A percentile compares a stretch with the other conserved stretches of the same genome.
Evolutionary conservation across 2,888 invertebrate species (phyloP).

Genomic region (Acrobasis consociella): DNA sequence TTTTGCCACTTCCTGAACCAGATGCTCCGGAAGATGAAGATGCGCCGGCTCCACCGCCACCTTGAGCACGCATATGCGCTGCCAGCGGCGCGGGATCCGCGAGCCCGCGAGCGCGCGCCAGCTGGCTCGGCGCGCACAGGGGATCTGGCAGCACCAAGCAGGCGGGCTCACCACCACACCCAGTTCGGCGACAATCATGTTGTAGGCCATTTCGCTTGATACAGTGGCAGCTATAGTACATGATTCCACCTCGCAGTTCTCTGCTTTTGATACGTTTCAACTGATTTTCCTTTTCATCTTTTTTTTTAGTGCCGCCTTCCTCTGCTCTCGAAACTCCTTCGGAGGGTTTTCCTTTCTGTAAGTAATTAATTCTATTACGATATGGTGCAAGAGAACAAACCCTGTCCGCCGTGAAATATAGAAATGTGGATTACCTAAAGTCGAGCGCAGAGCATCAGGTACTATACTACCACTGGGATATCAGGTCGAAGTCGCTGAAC

Average conservation of each 20-base stretch:
- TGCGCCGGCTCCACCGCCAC: slow-evolving; percentile 44
- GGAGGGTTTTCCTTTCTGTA: slow-evolving; percentile 59
- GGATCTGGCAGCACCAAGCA: slow-evolving; percentile 81
- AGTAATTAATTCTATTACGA: slow-evolving; percentile 29
- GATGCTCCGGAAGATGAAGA: slow-evolving; percentile 40
- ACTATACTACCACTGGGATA: slow-evolving; percentile 74
- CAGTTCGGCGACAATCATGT: slow-evolving; percentile 81
- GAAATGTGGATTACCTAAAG: slow-evolving; percentile 57
- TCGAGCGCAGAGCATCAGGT: slow-evolving; percentile 42
- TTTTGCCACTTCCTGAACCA: slow-evolving; percentile 54
- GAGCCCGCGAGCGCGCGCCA: slow-evolving; percentile 71
- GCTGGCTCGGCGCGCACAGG: slow-evolving; percentile 78
- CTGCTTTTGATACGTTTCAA: slow-evolving; percentile 76
- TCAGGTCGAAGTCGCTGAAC: slow-evolving; percentile 75
- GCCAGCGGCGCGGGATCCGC: slow-evolving; percentile 65
- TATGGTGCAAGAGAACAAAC: slow-evolving; percentile 24
- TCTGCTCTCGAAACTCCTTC: slow-evolving; percentile 51
- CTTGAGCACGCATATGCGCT: slow-evolving; percentile 52
- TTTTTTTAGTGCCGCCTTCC: slow-evolving; percentile 67
- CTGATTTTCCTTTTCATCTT: slow-evolving; percentile 69
- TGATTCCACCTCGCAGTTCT: slow-evolving; percentile 79
- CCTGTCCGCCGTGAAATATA: slow-evolving; percentile 63
- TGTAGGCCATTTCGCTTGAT: slow-evolving; percentile 84
- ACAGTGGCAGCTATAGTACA: slow-evolving; percentile 83
- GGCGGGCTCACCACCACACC: slow-evolving; percentile 77